Percentiles rank a stretch among this genome's conserved stretches.
Conservation (phyloP, 2,888 invertebrate species). For the Calliopum simillimum region DNA sequence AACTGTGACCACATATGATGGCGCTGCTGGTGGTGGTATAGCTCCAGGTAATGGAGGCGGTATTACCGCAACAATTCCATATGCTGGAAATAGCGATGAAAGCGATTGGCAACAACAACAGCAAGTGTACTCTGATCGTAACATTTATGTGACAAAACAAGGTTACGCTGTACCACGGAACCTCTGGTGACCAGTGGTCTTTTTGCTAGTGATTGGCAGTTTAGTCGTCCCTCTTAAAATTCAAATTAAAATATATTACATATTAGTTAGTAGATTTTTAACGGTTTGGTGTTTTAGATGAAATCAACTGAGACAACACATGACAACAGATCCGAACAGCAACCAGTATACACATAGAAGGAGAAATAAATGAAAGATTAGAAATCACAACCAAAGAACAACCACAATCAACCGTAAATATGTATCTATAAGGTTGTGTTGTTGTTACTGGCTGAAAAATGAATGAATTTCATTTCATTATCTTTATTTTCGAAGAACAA, state of each 20-base stretch:
- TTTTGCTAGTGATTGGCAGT: conserved; percentile 49
- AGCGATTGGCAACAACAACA: conserved; percentile 25
- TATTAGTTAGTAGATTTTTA: conserved; percentile 64
- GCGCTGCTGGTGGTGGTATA: conserved; percentile 32
- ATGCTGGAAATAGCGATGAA: conserved; percentile 32
- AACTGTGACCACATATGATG: conserved; percentile 58
- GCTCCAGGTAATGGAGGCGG: conserved; percentile 31
- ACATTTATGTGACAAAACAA: conserved; percentile 65
- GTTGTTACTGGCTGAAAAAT: too few relatives aligned
- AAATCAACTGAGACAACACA: conserved; percentile 61
- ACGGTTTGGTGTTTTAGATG: conserved; percentile 67
- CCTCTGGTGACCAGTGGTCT: conserved; percentile 68
- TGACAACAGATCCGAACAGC: conserved; percentile 18
- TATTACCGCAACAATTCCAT: conserved; percentile 12
- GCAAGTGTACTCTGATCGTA: conserved; percentile 57
- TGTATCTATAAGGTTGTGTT: too few relatives aligned
- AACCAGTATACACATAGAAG: conserved; percentile 27
- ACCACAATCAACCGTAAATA: background rate
- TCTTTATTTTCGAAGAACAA: conserved; percentile 26
- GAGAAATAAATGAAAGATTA: conserved; percentile 29
- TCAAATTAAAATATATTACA: conserved; percentile 63
- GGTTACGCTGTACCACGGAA: conserved; percentile 67
- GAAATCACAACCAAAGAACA: conserved; percentile 12
- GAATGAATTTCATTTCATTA: conserved; percentile 28
- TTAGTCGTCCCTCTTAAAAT: conserved; percentile 57